Base-by-base conservation (phyloP, 2,797 vertebrate genomes). In the Chrysocyon brachyurus region DNA sequence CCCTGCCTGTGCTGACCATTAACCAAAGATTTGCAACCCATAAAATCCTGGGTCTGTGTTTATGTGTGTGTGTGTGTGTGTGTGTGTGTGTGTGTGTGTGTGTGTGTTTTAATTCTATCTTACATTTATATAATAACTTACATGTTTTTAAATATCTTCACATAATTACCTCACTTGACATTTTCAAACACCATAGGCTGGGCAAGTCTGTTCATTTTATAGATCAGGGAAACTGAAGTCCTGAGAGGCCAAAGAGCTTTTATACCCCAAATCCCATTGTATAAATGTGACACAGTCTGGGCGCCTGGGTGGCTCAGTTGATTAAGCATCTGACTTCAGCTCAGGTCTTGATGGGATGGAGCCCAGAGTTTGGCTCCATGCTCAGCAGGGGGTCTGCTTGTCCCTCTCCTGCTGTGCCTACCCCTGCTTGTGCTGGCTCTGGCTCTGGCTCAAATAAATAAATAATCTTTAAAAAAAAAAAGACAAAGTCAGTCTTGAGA, bases 61-160 rank as follows among this genome's bases (percentile, higher is more conserved):
- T 81, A 3, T 24, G 22, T 61, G 24, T 40, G 11, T 72, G 64
- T 66, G 31, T 19, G 31, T 68, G 64, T 66, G 15, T 68, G 31
- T 68, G 15, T n/a, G 31, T 52, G 21, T 56, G 57, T 33, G 84
- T 79, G 22, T 84, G 31, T 68, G 15, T n/a, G 31, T 52, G 21
- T 56, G 57, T 33, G 84, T 79, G 22, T 84, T 88, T 84, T 61
- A 57, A 92, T 91, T 84, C 46, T 19, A 66, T 40, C 28, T 86
- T 82, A 93, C 33, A 28, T 92, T 96, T 92, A 85, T 56, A 46
- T 88, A 91, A 68, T 56, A 96, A 24, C 36, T n/a, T 84, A 49
- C 46, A 33, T 2, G 16, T 77, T 90, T 91, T 93, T 5, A 95
- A 92, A 59, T 94, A 40, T 92, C 95, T 87, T 97, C 84, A 90